These are phyloP conservation scores for Amphipyra berbera DNA, from an alignment of 2,888 invertebrate species.

Conservation along the genomic window DNA sequence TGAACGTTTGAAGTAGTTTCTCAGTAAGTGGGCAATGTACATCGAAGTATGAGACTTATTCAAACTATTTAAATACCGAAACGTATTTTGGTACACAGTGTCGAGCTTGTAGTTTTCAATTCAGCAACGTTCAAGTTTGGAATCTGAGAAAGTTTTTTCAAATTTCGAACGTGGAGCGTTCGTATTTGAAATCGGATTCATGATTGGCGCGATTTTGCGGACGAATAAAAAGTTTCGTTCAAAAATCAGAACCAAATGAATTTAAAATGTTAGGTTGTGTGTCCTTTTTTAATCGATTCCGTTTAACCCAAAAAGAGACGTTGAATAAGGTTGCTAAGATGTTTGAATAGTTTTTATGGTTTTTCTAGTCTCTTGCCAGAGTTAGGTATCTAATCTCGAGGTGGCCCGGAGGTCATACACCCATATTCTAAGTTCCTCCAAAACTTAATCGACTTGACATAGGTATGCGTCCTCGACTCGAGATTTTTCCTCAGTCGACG, in stretches of 20 bases:
- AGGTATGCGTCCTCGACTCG: no score
- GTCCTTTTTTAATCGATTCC: slow-evolving; percentile 6
- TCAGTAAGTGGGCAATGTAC: neutral
- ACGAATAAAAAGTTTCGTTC: slow-evolving; percentile 46
- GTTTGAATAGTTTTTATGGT: no score
- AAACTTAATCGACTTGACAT: no score
- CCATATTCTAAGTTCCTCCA: no score
- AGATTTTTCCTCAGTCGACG: no score
- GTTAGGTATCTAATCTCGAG: no score
- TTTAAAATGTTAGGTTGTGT: slow-evolving; percentile 24
- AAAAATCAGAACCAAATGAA: slow-evolving; percentile 34
- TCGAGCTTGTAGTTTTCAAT: slow-evolving; percentile 48
- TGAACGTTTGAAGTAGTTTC: neutral
- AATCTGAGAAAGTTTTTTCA: slow-evolving; percentile 45
- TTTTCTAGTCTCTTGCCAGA: no score
- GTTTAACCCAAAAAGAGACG: neutral
- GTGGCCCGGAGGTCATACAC: no score
- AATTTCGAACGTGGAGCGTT: slow-evolving; percentile 38
- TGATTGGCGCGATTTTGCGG: slow-evolving; percentile 42
- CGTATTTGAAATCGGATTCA: slow-evolving; percentile 48
- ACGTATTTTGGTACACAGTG: neutral
- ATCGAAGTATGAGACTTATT: neutral
- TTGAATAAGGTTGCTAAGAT: neutral
- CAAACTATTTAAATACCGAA: neutral
- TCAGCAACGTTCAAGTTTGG: slow-evolving; percentile 42